Percentiles rank a stretch among this genome's conserved stretches.
Evolutionary conservation across 1,140 invertebrate species (phyloP).

Genomic region (Leptonema lineaticorne): DNA sequence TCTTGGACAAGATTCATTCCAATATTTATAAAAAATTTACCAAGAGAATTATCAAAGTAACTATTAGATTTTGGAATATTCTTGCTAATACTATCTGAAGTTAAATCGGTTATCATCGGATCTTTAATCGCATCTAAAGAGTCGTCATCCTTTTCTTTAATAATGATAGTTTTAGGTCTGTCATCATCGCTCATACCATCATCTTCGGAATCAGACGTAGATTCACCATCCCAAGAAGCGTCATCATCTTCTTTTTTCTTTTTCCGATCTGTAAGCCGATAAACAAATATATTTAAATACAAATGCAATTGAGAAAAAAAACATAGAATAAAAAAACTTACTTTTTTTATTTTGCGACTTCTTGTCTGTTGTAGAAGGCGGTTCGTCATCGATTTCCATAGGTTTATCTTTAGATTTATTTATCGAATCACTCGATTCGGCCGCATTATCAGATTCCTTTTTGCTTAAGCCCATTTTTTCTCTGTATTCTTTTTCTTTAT

Average conservation of each 20-base stretch:
- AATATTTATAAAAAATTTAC: conserved; percentile 91
- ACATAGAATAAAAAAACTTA: conserved; percentile 19
- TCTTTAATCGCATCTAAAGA: conserved; percentile 54
- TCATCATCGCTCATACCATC: conserved; percentile 54
- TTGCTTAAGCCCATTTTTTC: conserved; percentile 46
- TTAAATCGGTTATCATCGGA: conserved; percentile 47
- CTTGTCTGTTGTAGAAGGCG: conserved; percentile 12
- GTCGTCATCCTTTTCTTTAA: conserved; percentile 58
- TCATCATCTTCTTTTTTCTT: conserved; percentile 49
- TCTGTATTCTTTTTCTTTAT: conserved; percentile 50
- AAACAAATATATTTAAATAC: conserved; percentile 23
- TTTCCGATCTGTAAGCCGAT: conserved; percentile 30
- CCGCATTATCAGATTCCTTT: conserved; percentile 45
- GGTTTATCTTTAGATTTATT: conserved; percentile 47
- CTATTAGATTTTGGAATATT: conserved; percentile 55
- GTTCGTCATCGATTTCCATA: conserved; percentile 44
- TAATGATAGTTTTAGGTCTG: conserved; percentile 55
- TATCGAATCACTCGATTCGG: conserved; percentile 40
- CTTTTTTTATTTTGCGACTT: conserved; percentile 45
- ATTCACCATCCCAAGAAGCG: conserved; percentile 53
- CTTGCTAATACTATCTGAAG: conserved; percentile 44
- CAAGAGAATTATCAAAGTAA: conserved; percentile 84
- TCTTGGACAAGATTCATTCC: conserved; percentile 90
- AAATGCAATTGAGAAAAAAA: background rate
- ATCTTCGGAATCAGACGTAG: conserved; percentile 56